Evolutionary conservation across 2,888 invertebrate genomes (phyloP).

Genomic region (Cryptus viduatorius): DNA sequence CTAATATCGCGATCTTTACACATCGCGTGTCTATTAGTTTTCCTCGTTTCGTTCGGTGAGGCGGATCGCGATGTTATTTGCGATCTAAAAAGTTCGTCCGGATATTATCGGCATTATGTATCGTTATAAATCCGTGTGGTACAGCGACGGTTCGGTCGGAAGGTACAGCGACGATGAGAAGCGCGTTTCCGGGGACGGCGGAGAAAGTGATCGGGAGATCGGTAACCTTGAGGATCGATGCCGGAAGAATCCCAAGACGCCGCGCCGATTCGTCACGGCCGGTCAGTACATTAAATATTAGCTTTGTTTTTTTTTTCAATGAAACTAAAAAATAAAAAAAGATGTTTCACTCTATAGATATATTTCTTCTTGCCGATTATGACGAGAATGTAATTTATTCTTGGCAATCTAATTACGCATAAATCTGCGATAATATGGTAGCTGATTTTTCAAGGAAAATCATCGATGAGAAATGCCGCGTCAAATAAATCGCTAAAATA

Average conservation of each 20-base stretch:
- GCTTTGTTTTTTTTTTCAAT: not conserved
- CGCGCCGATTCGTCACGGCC: slow-evolving; percentile 53
- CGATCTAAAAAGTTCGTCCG: not conserved
- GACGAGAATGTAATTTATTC: too few relatives aligned
- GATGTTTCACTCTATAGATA: not conserved
- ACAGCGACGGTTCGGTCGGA: slow-evolving; percentile 69
- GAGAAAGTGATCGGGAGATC: slow-evolving; percentile 43
- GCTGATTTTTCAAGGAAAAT: too few relatives aligned
- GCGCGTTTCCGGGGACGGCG: slow-evolving; percentile 44
- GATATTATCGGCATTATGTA: slow-evolving; percentile 64
- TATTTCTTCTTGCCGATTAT: not conserved
- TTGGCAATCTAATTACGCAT: too few relatives aligned
- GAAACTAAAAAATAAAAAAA: not conserved
- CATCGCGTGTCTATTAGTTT: not conserved
- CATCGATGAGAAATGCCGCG: too few relatives aligned
- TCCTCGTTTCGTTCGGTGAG: not conserved
- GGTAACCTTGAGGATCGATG: slow-evolving; percentile 17
- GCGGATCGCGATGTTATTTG: not conserved
- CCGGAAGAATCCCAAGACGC: slow-evolving; percentile 43
- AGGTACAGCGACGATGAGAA: slow-evolving; percentile 68
- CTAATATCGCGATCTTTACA: not conserved
- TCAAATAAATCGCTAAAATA: too few relatives aligned
- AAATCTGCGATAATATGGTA: too few relatives aligned
- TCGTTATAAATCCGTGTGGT: slow-evolving; percentile 74
- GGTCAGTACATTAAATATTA: slow-evolving; percentile 38